Evolutionary conservation across 2,113 vertebrate species (phyloP).

Genomic region (Heliornis fulica): DNA sequence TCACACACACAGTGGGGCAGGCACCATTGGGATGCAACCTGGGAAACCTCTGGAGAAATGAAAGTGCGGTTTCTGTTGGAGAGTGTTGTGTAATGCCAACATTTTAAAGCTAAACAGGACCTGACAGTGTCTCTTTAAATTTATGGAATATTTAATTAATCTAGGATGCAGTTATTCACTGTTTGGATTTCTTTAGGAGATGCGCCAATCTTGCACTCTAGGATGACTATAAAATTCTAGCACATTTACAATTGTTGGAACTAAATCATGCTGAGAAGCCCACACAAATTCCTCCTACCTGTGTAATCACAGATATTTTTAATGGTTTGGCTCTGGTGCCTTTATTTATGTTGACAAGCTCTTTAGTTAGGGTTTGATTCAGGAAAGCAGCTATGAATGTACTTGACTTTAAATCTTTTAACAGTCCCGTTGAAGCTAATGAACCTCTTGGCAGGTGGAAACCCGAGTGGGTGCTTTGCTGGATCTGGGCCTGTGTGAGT

Average conservation of each 20-base stretch:
- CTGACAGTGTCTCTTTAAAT: not conserved
- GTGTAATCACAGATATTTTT: not conserved
- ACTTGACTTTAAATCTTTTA: conserved; percentile 29
- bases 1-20: not conserved
- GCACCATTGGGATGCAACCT: rapidly evolving
- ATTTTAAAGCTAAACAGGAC: not conserved
- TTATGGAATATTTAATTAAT: not conserved
- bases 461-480: not conserved
- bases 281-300: not conserved
- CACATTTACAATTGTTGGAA: not conserved
- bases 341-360: conserved; percentile 44
- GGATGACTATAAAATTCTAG: not conserved
- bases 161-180: not conserved
- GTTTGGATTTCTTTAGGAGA: not conserved
- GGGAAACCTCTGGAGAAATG: not conserved
- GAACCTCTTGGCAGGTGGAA: not conserved
- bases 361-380: conserved; percentile 17
- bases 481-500: not conserved
- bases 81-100: not conserved
- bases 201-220: not conserved
- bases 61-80: not conserved
- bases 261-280: not conserved
- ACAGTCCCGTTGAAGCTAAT: not conserved
- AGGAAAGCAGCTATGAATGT: not conserved
- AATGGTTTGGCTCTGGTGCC: not conserved